Evolutionary conservation across 2,797 vertebrate genomes (phyloP), one percentile per base, ranked within the genome.

Genomic region (Sylvia borin): DNA sequence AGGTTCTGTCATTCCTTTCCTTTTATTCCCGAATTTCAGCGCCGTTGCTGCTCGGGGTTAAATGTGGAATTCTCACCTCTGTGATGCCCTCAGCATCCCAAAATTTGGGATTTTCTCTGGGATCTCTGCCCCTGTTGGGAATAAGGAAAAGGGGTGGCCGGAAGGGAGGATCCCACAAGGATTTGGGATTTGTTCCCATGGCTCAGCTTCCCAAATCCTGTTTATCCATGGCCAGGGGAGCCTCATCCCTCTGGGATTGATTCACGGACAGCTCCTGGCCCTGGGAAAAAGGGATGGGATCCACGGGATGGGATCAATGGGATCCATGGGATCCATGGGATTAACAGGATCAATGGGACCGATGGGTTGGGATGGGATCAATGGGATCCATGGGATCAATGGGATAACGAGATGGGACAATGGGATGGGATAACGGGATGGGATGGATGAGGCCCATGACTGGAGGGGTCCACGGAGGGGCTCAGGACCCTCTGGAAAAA

Each of bases 111-210:
- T 14, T 6, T 50, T 24, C 26, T 25, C 66, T 7, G 11, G 42
- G 47, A 25, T 83, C 0, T 7, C 8, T 31, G 54, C 2, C 6
- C 5, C 2, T 1, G 3, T 1, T 1, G 2, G 47, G 79, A 64
- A 57, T 13, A 24, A 31, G 48, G 48, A 24, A 6, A 34, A 62
- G 15, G 20, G 2, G 1, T 11, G 24, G 38, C 13, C 0, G 2
- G 24, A 25, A 1, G 0, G 5, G 38, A 24, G 13, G 38, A 66
- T 51, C 68, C 26, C 11, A 0, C 3, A 0, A 0, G n/a, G 61
- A 13, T 57, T 29, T 3, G 5, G 62, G 82, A 60, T 75, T 81
- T 32, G 9, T 11, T 67, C 7, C 1, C 21, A 0, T 5, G 5
- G 36, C 26, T 73, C 57, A 16, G 40, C 17, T 9, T 6, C 2